Evolutionary conservation across 2,113 vertebrate species (phyloP), one percentile per base, ranked within the genome.

Genomic region (Ochotona princeps): DNA sequence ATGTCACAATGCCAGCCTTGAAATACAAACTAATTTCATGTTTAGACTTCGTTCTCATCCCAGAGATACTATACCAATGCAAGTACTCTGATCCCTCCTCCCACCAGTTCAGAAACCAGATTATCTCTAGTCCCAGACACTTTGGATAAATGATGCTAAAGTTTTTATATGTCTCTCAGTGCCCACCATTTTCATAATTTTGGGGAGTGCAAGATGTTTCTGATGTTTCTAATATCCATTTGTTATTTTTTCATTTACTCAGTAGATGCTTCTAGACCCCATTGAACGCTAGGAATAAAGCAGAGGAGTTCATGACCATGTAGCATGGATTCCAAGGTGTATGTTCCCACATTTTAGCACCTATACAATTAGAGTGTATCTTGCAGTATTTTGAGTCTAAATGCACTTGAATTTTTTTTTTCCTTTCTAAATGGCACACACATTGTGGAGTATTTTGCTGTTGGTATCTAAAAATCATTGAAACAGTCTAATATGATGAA

Each of bases 281-380:
- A 0, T 83, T 49, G 69, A 79, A 49, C 73, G 7, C 54, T 26
- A 13, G 47, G 28, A 14, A n/a, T 81, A 74, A 54, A 74, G 17
- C 20, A 79, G 26, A 89, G 28, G 4, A 47, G 2, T 21, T 65
- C 35, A 10, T 87, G 54, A 35, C 13, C 49, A 0, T 65, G 1
- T 35, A 57, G 70, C 35, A 47, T 28, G 65, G 76, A 80, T 84
- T 84, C 70, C 83, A 92, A 38, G 32, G n/a, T 26, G 9, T 12
- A 18, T 86, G 84, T 92, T 69, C 63, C 76, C 25, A 76, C 74
- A 38, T 92, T 83, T 51, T 75, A 94, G 54, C 38, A 32, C 84
- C 44, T 83, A 32, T 90, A 63, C 73, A 87, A 81, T 82, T 88
- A 73, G 73, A 84, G 51, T 30, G 2, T 49, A n/a, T 90, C 75